Conservation (phyloP, 2,888 invertebrate species). For the Chironomus tentans region DNA sequence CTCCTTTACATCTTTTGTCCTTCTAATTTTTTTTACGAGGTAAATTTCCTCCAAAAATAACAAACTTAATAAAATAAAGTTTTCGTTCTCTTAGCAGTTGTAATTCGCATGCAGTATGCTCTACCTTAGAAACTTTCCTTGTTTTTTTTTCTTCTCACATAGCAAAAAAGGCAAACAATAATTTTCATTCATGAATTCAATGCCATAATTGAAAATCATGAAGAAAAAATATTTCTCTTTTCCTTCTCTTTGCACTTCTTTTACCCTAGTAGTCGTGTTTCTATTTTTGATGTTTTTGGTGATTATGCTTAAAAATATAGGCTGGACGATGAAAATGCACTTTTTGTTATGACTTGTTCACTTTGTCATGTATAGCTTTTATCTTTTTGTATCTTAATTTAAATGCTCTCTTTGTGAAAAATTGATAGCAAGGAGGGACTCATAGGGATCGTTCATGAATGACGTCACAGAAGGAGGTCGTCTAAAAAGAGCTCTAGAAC, state of each 20-base stretch:
- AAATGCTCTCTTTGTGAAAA: no score
- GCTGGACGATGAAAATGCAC: no score
- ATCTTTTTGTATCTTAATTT: no score
- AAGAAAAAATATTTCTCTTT: neutral
- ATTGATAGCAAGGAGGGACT: no score
- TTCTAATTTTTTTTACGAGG: no score
- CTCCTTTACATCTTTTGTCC: no score
- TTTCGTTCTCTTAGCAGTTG: neutral
- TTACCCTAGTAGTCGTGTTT: neutral
- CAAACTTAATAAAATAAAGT: neutral
- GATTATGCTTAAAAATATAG: neutral
- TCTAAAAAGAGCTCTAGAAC: no score
- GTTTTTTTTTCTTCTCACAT: neutral
- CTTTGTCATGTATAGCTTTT: no score
- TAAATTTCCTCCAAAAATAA: no score
- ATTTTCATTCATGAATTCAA: conserved; percentile 5
- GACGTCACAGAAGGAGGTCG: no score
- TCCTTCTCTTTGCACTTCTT: neutral
- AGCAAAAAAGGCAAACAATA: neutral
- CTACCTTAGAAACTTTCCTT: neutral
- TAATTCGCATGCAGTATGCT: neutral
- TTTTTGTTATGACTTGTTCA: no score
- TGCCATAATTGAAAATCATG: neutral
- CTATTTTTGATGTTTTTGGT: neutral
- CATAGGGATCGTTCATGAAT: no score